phyloP scores from a whole-genome alignment of 1,140 invertebrate species.

The Plectus sambesii region DNA sequence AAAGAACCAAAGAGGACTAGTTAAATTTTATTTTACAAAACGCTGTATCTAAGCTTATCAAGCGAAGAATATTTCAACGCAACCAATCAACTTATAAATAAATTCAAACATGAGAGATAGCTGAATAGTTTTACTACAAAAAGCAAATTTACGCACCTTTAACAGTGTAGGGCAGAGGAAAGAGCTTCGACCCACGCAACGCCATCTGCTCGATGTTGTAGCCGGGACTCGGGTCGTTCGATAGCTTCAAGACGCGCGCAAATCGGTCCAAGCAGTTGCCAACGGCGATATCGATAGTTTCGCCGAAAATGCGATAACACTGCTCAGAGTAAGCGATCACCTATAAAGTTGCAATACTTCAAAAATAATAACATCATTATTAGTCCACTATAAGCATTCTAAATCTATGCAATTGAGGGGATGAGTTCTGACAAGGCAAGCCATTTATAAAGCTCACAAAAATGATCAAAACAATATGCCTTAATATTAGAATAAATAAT shows the following conservation, averaged over 20 bases:
- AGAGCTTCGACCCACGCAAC: conserved; percentile 76
- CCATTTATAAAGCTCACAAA: conserved; percentile 1
- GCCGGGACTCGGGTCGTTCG: conserved; percentile 97
- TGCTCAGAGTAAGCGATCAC: conserved; percentile 85
- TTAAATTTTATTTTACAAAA: too few relatives aligned
- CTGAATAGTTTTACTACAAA: too few relatives aligned
- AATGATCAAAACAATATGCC: neutral
- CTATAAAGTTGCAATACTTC: conserved; percentile 40
- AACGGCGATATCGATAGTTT: conserved; percentile 98
- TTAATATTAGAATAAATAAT: neutral
- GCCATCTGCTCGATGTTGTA: conserved; percentile 98
- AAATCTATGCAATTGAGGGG: too few relatives aligned
- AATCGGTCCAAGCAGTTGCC: conserved; percentile 98
- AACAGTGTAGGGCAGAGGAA: conserved; percentile 76
- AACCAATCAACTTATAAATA: too few relatives aligned
- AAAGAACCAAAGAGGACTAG: too few relatives aligned
- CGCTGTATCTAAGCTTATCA: too few relatives aligned
- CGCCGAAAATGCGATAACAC: conserved; percentile 93
- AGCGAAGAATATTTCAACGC: too few relatives aligned
- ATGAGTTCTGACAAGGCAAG: too few relatives aligned
- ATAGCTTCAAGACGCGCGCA: conserved; percentile 82
- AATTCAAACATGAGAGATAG: too few relatives aligned
- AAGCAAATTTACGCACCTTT: too few relatives aligned
- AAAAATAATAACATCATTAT: neutral
- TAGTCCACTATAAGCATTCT: too few relatives aligned